Base-by-base conservation (phyloP, 1,140 invertebrate genomes). In the Xylocopa sonorina region DNA sequence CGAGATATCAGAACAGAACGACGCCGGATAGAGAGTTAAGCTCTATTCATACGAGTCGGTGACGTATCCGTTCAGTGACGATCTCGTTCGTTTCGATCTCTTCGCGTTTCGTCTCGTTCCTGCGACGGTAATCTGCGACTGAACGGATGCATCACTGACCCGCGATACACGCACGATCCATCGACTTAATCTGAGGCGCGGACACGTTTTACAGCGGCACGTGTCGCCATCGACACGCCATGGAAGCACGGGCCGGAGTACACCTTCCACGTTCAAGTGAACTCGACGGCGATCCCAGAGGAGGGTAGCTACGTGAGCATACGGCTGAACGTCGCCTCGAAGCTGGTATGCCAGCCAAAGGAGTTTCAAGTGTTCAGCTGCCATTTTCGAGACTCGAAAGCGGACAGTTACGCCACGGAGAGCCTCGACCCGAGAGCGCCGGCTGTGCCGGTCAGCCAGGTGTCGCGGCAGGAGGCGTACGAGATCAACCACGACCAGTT, bases 281-380 rank as follows among this genome's bases (percentile, higher is more conserved):
- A 78, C 21, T 81, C 76, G 14, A 83, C 81, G 3, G 83, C 77
- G 29, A 67, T 84, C 24, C 69, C 68, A 0, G 81, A 64, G 38
- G 78, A 81, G 6, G 76, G 53, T 10, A n/a, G 57, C 24, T 71
- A 80, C 34, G 32, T 38, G 14, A 84, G 83, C 24, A 41, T 84
- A 18, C 29, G 71, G 10, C 4, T 84, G 43, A 78, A 78, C 29
- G 29, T 75, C 48, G 55, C 58, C 1, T 78, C 72, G 43, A 83
- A 74, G 38, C 50, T 91, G 46, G 83, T 80, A 18, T 87, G 90
- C 68, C 87, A 86, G 27, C 86, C 89, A 24, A 64, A 82, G 66
- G 9, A 29, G 14, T 29, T 51, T 76, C 46, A 83, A 29, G 41
- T 72, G 46, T 43, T 90, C 38, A 83, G 75, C 62, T 89, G 87